Evolutionary conservation across 2,113 vertebrate genomes (phyloP), one percentile per base, ranked within the genome.

Genomic region (Psephotus haematonotus): DNA sequence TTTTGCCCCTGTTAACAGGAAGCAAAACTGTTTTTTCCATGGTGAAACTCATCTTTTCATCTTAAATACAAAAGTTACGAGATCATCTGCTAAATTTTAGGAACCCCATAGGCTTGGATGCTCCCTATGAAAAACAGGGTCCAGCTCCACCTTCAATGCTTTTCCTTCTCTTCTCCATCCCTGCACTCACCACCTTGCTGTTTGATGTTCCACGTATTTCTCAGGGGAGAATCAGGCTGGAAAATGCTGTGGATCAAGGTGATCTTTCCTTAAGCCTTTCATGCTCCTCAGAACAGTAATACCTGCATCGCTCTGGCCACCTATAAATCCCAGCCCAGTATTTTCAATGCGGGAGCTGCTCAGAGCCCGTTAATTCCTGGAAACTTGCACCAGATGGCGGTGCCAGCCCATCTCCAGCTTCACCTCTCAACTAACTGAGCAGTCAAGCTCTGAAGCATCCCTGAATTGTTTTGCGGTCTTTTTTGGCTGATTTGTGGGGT

Each of bases 351-450:
- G 7, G 37, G 55, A 90, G 35, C 44, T 82, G 55, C 74, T 91
- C 77, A 37, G 29, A 71, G 35, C 4, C 16, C 1, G 74, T 87
- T 76, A 82, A 69, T 96, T 94, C 53, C 93, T 29, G 33, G 23
- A 25, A 94, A 82, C 77, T 79, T 72, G 74, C 96, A 96, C 28
- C 93, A 97, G 96, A 9, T 72, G 96, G 96, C 96, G 3, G 13
- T 65, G 75, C 70, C 91, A 80, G 86, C 69, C 55, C 95, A 13
- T 62, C 35, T 92, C 43, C 29, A 39, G 69, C 55, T 52, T 63
- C 64, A 9, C 7, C 53, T 72, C 60, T 29, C 27, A 9, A 60
- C 52, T 18, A 62, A 39, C 35, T 12, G 68, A 16, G 39, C 53
- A 49, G 6, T 7, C 15, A 18, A 87, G n/a, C 12, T 62, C 53